Base-by-base conservation (phyloP, 2,113 vertebrate genomes). In the Brachypodius melanocephalos region DNA sequence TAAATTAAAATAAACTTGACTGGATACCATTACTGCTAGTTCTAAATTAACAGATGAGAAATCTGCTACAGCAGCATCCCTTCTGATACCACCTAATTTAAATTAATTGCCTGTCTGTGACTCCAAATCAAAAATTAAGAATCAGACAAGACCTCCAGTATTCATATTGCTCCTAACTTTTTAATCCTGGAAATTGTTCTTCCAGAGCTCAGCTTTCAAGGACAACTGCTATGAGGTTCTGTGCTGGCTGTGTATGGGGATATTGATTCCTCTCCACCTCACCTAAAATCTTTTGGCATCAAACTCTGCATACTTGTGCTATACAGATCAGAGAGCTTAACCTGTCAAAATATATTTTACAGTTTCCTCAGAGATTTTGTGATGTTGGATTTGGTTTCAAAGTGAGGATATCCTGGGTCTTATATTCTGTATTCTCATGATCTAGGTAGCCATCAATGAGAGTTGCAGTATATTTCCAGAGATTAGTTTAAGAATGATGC, bases 31-130 rank as follows among this genome's bases (percentile, higher is more conserved):
- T 88, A 72, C 67, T 85, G 63, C 67, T 94, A 22, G 43, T 72
- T 91, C 71, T 88, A 76, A 96, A 95, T 93, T 94, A 96, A 96
- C 66, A 91, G 63, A 83, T 85, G 90, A 97, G 75, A 86, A 89
- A 93, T 92, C 51, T 93, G 77, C 71, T 90, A 54, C 83, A 90
- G 57, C 54, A 76, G 59, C 71, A 77, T 90, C 90, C 82, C 38
- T 91, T 88, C 83, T 89, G 90, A 85, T 96, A 65, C 17, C 4
- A 1, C 25, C 67, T 96, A 96, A 96, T 97, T 93, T 95, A 95
- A 97, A 95, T 95, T 96, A 96, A 97, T 95, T 96, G 81, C 94
- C 89, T 95, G 85, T 87, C 94, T 94, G 52, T 74, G 63, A 91
- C 59, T 75, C 88, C 95, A 93, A 88, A 91, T 93, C 18, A 96